phyloP scores from a whole-genome alignment of 2,888 invertebrate genomes.

The Andrena hattorfiana region DNA sequence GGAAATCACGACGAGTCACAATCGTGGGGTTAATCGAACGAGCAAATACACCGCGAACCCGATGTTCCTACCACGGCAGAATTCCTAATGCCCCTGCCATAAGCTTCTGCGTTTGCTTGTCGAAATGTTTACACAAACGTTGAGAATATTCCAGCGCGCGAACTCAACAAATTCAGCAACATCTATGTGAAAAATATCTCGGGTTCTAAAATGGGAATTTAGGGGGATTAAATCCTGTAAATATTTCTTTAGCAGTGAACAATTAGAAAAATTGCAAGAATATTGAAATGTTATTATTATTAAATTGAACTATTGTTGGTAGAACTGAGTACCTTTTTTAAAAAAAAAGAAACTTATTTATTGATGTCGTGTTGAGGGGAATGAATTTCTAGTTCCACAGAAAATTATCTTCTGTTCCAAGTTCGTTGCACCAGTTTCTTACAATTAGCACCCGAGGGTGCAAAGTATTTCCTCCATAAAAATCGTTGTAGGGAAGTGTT shows the following conservation, averaged over 20 bases:
- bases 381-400: too few species aligned
- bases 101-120: conserved; percentile 24
- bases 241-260: too few species aligned
- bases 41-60: conserved; percentile 63
- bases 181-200: not conserved
- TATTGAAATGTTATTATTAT: too few species aligned
- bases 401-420: not conserved
- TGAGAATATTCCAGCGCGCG: not conserved
- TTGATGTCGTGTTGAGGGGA: too few species aligned
- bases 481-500: not conserved
- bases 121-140: conserved; percentile 8
- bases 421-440: not conserved
- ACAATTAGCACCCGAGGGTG: not conserved
- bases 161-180: not conserved
- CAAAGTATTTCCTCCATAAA: not conserved
- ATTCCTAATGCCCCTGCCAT: conserved; percentile 71
- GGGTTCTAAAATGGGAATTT: not conserved
- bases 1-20: conserved; percentile 72
- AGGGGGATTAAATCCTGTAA: too few species aligned
- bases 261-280: too few species aligned
- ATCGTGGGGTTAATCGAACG: conserved; percentile 68
- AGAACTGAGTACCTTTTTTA: too few species aligned
- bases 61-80: conserved; percentile 56
- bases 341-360: too few species aligned
- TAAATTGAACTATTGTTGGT: too few species aligned